phyloP scores from a whole-genome alignment of 2,797 vertebrate species.

The Enteromius paludinosus region DNA sequence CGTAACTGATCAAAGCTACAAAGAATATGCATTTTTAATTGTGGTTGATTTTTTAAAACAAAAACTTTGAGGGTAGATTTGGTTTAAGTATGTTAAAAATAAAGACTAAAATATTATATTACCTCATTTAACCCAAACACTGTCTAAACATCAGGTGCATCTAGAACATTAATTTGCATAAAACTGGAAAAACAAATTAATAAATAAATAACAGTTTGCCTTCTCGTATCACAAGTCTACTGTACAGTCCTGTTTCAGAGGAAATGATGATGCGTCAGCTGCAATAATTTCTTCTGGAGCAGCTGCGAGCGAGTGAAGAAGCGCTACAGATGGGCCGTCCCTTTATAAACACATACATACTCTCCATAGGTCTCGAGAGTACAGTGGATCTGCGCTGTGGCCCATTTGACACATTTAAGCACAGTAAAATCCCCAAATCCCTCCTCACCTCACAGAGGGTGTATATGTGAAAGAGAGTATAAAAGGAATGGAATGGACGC shows the following conservation, averaged over 20 bases:
- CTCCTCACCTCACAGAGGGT: slow-evolving; percentile 26
- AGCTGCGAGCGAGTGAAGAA: slow-evolving; percentile 32
- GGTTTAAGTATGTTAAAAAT: neutral
- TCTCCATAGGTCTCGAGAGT: slow-evolving; percentile 44
- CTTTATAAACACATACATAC: slow-evolving; percentile 39
- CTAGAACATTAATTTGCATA: neutral
- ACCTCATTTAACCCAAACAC: neutral
- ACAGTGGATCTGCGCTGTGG: slow-evolving; percentile 48
- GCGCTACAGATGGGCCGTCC: slow-evolving; percentile 48
- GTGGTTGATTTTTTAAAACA: neutral
- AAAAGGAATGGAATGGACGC: slow-evolving; percentile 22
- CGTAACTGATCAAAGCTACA: neutral
- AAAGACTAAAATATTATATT: neutral
- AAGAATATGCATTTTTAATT: neutral
- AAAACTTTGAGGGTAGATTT: too few relatives aligned
- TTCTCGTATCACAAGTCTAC: neutral
- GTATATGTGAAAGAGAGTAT: slow-evolving; percentile 22
- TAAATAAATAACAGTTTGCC: neutral
- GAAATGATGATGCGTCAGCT: slow-evolving; percentile 39
- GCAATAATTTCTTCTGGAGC: slow-evolving; percentile 29
- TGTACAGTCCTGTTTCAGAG: neutral
- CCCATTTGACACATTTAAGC: slow-evolving; percentile 72
- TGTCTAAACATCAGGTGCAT: neutral
- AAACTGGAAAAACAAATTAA: neutral
- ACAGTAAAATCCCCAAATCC: slow-evolving; percentile 51